These are phyloP conservation scores for Leptinotarsa rubiginosa DNA, from an alignment of 2,888 invertebrate genomes.

Conservation along the genomic window DNA sequence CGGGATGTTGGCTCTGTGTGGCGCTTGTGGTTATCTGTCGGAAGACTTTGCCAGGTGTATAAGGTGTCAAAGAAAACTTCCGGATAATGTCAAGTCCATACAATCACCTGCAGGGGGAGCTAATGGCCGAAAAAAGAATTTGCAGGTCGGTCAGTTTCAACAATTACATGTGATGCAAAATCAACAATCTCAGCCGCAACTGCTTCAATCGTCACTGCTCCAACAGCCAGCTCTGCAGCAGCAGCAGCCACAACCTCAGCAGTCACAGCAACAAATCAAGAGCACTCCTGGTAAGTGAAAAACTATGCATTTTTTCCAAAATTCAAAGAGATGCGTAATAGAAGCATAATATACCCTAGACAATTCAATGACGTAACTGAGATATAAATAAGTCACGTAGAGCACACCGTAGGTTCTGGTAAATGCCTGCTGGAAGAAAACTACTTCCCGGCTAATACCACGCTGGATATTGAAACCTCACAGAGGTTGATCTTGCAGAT, in stretches of 20 bases:
- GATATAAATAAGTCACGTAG: no score
- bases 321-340: no score
- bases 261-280: constrained; percentile 7
- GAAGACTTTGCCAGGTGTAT: constrained; percentile 84
- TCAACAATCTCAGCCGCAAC: constrained; percentile 12
- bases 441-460: no score
- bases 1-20: constrained; percentile 83
- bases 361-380: no score
- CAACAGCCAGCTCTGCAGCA: constrained; percentile 8
- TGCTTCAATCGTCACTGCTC: neutral
- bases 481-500: no score
- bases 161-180: constrained; percentile 24
- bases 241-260: constrained; percentile 1
- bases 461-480: no score
- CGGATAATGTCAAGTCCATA: constrained; percentile 76
- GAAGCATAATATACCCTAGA: no score
- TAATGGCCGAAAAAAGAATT: constrained; percentile 47
- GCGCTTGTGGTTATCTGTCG: constrained; percentile 83
- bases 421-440: no score
- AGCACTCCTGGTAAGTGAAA: constrained; percentile 14
- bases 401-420: no score
- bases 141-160: constrained; percentile 31
- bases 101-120: constrained; percentile 49
- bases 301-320: no score
- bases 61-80: constrained; percentile 74